Evolutionary conservation across 2,888 invertebrate species (phyloP).

Genomic region (Barypeithes pellucidus): DNA sequence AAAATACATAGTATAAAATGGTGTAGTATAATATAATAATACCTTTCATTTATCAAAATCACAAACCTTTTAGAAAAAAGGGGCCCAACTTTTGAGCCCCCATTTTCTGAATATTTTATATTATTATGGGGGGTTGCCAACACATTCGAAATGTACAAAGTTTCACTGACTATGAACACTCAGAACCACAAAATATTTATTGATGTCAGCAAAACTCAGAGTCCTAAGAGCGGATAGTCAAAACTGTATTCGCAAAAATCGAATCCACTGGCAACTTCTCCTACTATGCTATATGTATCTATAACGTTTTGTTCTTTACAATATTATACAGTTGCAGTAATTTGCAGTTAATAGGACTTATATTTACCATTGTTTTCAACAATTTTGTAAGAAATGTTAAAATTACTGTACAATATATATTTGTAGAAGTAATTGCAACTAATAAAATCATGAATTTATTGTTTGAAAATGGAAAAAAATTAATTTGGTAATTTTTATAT

Average conservation of each 20-base stretch:
- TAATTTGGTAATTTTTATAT: too few species aligned
- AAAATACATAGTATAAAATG: not conserved
- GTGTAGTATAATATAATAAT: not conserved
- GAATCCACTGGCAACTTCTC: slow-evolving; percentile 18
- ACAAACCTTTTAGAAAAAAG: slow-evolving; percentile 36
- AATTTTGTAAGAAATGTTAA: not conserved
- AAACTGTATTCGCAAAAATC: slow-evolving; percentile 14
- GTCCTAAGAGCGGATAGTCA: slow-evolving; percentile 20
- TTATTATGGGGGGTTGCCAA: slow-evolving; percentile 21
- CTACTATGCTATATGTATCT: not conserved
- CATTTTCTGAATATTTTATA: slow-evolving; percentile 30
- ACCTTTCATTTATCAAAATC: slow-evolving; percentile 2
- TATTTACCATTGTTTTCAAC: not conserved
- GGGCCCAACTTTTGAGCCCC: slow-evolving; percentile 28
- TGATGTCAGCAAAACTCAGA: slow-evolving; percentile 30
- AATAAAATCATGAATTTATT: not conserved
- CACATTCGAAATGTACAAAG: slow-evolving; percentile 28
- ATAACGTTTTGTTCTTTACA: not conserved
- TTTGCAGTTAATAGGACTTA: not conserved
- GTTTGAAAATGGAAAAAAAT: too few species aligned
- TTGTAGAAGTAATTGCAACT: not conserved
- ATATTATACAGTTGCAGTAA: not conserved
- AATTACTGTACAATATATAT: not conserved
- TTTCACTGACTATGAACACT: slow-evolving; percentile 23
- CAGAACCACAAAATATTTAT: slow-evolving; percentile 38